Percentiles rank a stretch among this genome's conserved stretches.
Conservation (phyloP, 2,113 vertebrate species). For the Tenrec ecaudatus region DNA sequence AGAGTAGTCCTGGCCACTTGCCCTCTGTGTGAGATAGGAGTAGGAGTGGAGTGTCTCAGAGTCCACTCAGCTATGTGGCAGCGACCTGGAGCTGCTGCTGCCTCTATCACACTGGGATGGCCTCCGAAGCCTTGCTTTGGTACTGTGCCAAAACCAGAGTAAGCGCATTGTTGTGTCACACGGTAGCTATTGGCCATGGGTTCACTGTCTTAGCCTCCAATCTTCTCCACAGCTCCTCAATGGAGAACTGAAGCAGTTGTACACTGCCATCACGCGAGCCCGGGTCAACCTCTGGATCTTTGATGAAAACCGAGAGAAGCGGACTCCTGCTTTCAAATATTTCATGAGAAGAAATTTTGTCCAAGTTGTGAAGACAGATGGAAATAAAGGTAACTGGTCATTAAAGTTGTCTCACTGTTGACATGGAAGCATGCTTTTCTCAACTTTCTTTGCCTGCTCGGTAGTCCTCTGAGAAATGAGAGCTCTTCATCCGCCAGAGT, state of each 20-base stretch:
- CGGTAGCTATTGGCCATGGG: neutral
- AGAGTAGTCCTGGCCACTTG: neutral
- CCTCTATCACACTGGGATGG: neutral
- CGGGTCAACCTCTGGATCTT: slow-evolving; percentile 92
- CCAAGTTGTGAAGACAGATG: slow-evolving; percentile 88
- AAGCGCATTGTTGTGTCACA: neutral
- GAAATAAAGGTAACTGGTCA: slow-evolving; percentile 87
- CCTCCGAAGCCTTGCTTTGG: neutral
- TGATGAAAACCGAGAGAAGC: slow-evolving; percentile 89
- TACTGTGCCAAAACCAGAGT: neutral
- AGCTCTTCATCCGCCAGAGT: neutral
- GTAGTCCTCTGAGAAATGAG: slow-evolving; percentile 9
- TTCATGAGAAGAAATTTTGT: slow-evolving; percentile 88
- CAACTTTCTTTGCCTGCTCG: neutral
- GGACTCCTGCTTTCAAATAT: slow-evolving; percentile 90
- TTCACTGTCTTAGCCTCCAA: neutral
- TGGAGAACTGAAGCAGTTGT: slow-evolving; percentile 90
- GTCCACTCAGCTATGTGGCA: no score
- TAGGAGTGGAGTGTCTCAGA: neutral
- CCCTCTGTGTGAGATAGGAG: neutral
- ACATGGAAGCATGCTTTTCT: neutral
- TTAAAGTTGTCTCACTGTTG: neutral
- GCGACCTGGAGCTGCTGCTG: no score
- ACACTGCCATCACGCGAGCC: slow-evolving; percentile 90
- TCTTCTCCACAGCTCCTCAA: slow-evolving; percentile 87